Evolutionary conservation across 2,888 invertebrate species (phyloP).

Genomic region (Calameuta pallipes): DNA sequence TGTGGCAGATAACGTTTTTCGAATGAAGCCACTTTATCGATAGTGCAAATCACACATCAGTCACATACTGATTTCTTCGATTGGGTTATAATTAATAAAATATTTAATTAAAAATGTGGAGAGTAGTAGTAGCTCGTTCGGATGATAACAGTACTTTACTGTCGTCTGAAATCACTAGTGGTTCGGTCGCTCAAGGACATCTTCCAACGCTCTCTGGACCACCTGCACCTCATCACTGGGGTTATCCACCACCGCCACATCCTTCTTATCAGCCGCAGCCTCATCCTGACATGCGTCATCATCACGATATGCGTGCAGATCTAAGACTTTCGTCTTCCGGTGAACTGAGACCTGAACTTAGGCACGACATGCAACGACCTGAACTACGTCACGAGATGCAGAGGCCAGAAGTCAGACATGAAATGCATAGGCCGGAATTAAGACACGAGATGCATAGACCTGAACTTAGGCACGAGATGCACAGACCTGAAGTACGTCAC

Average conservation of each 20-base stretch:
- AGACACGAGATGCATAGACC: conserved; percentile 30
- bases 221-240: conserved; percentile 45
- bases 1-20: background rate
- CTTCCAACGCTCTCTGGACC: conserved; percentile 43
- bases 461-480: conserved; percentile 35
- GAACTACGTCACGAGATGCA: conserved; percentile 50
- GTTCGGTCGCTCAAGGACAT: conserved; percentile 35
- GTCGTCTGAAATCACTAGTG: conserved; percentile 58
- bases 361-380: conserved; percentile 50
- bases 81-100: background rate
- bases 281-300: conserved; percentile 54
- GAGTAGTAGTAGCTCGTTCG: conserved; percentile 61
- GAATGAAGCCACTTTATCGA: background rate
- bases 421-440: conserved; percentile 35
- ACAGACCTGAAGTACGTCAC: conserved; percentile 32
- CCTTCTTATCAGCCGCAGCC: conserved; percentile 49
- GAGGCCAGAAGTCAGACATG: conserved; percentile 41
- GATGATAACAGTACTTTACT: conserved; percentile 61
- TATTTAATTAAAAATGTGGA: conserved; percentile 51
- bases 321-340: conserved; percentile 28
- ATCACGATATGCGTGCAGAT: conserved; percentile 53
- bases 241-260: conserved; percentile 44
- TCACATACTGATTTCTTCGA: background rate
- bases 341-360: conserved; percentile 20
- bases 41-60: background rate